Evolutionary conservation across 2,888 invertebrate genomes (phyloP).

Genomic region (Polymixis lichenea): DNA sequence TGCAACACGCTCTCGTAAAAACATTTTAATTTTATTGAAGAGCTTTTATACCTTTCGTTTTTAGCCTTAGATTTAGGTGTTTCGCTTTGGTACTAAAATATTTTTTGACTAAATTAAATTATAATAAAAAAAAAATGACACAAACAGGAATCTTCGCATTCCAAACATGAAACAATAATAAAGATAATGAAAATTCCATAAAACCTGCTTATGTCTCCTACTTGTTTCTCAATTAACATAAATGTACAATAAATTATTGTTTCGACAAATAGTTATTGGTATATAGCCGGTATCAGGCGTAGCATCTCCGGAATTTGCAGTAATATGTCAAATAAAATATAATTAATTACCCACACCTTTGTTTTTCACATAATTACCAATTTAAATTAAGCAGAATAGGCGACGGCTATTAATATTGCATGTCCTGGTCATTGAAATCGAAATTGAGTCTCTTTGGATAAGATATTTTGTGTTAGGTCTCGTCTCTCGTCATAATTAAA

Average conservation of each 20-base stretch:
- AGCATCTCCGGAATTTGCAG: conserved; percentile 79
- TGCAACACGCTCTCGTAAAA: conserved; percentile 58
- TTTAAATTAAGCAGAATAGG: conserved; percentile 53
- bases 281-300: conserved; percentile 75
- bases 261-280: conserved; percentile 88
- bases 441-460: conserved; percentile 31
- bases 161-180: conserved; percentile 84
- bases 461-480: conserved; percentile 1
- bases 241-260: conserved; percentile 84
- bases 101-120: conserved; percentile 49
- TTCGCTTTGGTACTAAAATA: conserved; percentile 18
- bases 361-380: conserved; percentile 65
- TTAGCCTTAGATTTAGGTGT: conserved; percentile 5
- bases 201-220: conserved; percentile 84
- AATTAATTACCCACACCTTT: conserved; percentile 79
- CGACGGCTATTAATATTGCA: conserved; percentile 34
- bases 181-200: conserved; percentile 85
- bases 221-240: conserved; percentile 85
- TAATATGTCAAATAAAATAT: conserved; percentile 75
- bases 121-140: conserved; percentile 42
- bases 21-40: conserved; percentile 46
- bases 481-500: no score
- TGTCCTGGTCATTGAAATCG: conserved; percentile 49
- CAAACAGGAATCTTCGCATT: conserved; percentile 73
- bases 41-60: conserved; percentile 15